Conservation (phyloP, 2,113 vertebrate genomes). For the Heterotis niloticus region DNA sequence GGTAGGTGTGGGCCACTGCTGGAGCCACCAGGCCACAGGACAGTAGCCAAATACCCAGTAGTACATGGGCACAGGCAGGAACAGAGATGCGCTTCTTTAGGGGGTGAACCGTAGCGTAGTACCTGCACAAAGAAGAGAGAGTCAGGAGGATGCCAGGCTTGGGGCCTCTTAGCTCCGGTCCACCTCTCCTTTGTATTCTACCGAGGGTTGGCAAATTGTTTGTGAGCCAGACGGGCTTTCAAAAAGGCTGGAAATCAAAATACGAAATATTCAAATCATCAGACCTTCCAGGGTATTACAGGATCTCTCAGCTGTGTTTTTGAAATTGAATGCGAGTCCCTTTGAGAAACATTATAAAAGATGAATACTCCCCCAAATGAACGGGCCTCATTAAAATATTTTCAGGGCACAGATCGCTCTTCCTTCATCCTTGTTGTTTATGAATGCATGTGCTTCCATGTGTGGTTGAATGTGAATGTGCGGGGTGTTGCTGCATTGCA, state of each 20-base stretch:
- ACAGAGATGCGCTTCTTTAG: constrained; percentile 78
- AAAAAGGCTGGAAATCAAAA: not conserved
- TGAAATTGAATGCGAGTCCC: not conserved
- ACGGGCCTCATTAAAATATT: constrained; percentile 13
- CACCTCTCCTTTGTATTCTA: not conserved
- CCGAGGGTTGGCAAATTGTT: not conserved
- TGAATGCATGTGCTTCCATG: not conserved
- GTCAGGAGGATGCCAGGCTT: not conserved
- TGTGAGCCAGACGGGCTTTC: not conserved
- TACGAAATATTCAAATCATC: not conserved
- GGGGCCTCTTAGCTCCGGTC: not conserved
- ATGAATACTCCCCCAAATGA: constrained; percentile 3
- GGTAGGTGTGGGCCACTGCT: constrained; percentile 76
- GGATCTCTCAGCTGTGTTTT: constrained; percentile 12
- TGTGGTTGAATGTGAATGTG: not conserved
- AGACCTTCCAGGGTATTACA: not conserved
- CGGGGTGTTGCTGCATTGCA: not conserved
- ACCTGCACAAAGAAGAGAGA: constrained; percentile 51
- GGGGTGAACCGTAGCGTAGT: constrained; percentile 78
- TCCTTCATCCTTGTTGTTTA: not conserved
- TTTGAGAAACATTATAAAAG: constrained; percentile 4
- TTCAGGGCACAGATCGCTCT: not conserved
- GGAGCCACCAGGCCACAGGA: constrained; percentile 75
- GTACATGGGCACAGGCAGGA: constrained; percentile 66
- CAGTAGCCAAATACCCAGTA: constrained; percentile 76